Evolutionary conservation across 2,888 invertebrate species (phyloP), one percentile per base, ranked within the genome.

Genomic region (Sarcophaga caerulescens): DNA sequence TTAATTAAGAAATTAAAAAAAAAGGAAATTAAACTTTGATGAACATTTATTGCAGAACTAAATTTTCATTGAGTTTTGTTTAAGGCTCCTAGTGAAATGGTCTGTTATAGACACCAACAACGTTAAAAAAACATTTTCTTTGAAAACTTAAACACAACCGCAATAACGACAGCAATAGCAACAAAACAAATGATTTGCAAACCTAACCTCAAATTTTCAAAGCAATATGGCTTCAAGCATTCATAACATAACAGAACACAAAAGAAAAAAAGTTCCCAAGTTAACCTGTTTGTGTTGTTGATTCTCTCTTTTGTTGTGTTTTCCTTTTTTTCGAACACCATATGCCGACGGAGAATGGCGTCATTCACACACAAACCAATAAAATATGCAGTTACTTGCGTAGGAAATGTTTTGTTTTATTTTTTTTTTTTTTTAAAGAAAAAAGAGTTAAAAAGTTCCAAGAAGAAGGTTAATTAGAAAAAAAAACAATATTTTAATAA

Each of bases 331-430:
- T 52, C 12, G 14, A 52, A 52, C 17, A 17, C 52, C 52, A 47
- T 23, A 52, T 71, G 70, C 70, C 70, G 70, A 25, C 70, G 70
- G 70, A 10, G 17, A 59, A 71, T 71, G 23, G 70, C 23, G 57
- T 21, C 21, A 57, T 12, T 52, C 4, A 52, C 14, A 17, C 5
- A 14, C 14, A 52, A 52, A 4, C 52, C 52, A 52, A 17, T 52
- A 52, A 17, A 52, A 52, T 0, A 2, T 35, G 8, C 10, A 57
- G 57, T 14, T 14, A 17, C 57, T n/a, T 57, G n/a, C 17, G 3
- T 17, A 57, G 0, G 6, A 11, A 44, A 23, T 19, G 19, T 62
- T 19, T 19, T 19, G 35, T 35, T 35, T 1, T 35, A 60, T 19
- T 60, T 60, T 62, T 8, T 19, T 19, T 8, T 35, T 35, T 2